These are phyloP conservation scores for Anas capensis DNA, from an alignment of 2,797 vertebrate species.

Conservation along the genomic window DNA sequence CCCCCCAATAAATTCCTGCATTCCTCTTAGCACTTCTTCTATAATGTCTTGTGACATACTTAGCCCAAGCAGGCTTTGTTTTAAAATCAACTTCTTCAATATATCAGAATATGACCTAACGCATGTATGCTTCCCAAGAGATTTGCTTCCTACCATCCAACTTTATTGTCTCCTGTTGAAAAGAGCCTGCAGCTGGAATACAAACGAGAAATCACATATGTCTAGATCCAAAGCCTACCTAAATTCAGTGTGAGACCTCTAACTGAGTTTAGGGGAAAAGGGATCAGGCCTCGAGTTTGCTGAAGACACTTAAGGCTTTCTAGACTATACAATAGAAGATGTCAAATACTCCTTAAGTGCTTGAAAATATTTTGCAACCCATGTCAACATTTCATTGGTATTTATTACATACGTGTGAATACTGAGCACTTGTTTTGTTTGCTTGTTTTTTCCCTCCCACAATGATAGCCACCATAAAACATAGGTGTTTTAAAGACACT, in stretches of 20 bases:
- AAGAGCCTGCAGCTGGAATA: neutral
- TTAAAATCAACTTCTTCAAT: constrained; percentile 7
- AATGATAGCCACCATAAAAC: neutral
- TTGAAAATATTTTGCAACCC: neutral
- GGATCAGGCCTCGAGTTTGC: neutral
- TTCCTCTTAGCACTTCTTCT: neutral
- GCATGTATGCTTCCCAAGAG: neutral
- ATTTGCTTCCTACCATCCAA: neutral
- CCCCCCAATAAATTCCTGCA: neutral
- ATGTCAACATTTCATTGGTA: neutral
- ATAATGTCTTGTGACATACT: neutral
- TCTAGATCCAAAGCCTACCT: neutral
- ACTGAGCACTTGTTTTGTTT: neutral
- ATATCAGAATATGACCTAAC: neutral
- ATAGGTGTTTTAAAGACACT: neutral
- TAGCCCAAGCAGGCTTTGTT: neutral
- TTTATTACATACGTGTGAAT: neutral
- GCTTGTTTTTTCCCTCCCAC: neutral
- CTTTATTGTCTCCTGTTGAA: neutral
- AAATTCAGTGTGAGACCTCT: neutral
- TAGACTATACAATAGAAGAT: neutral
- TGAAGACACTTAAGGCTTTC: neutral
- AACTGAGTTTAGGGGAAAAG: neutral
- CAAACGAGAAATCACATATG: neutral
- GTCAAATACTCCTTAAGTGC: neutral